These are phyloP conservation scores for Pipistrellus kuhlii DNA, from an alignment of 2,797 vertebrate species.

Conservation along the genomic window DNA sequence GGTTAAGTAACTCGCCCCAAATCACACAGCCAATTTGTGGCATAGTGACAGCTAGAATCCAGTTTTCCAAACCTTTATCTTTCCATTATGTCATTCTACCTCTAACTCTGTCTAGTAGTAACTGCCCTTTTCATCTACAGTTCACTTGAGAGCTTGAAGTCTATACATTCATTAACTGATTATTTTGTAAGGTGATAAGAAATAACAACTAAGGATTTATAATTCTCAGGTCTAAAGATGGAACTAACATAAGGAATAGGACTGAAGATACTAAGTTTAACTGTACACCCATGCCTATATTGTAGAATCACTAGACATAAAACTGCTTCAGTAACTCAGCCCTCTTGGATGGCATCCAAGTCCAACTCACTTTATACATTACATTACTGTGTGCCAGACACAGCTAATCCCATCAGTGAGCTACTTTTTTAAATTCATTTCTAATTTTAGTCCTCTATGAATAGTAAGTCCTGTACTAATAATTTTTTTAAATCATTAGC, in stretches of 20 bases:
- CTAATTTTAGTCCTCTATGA: constrained; percentile 67
- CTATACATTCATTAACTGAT: neutral
- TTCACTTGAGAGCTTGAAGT: constrained; percentile 15
- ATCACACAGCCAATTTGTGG: constrained; percentile 3
- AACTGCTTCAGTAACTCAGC: constrained; percentile 55
- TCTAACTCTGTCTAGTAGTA: neutral
- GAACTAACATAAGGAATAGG: no score
- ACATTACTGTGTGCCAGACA: constrained; percentile 67
- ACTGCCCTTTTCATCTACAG: neutral
- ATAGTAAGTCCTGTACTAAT: constrained; percentile 70
- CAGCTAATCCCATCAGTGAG: constrained; percentile 66
- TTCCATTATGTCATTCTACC: neutral
- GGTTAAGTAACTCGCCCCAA: neutral
- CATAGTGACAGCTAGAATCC: neutral
- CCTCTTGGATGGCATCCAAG: constrained; percentile 66
- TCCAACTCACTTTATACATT: constrained; percentile 66
- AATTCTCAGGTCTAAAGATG: constrained; percentile 52
- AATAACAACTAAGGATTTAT: constrained; percentile 50
- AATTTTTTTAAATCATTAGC: constrained; percentile 67
- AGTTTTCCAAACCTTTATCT: neutral
- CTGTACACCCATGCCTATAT: neutral
- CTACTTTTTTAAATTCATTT: constrained; percentile 66
- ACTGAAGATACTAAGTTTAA: neutral
- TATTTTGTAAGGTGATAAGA: constrained; percentile 19
- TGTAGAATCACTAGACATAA: constrained; percentile 55